Evolutionary conservation across 2,888 invertebrate genomes (phyloP).

Genomic region (Troilus luridus): DNA sequence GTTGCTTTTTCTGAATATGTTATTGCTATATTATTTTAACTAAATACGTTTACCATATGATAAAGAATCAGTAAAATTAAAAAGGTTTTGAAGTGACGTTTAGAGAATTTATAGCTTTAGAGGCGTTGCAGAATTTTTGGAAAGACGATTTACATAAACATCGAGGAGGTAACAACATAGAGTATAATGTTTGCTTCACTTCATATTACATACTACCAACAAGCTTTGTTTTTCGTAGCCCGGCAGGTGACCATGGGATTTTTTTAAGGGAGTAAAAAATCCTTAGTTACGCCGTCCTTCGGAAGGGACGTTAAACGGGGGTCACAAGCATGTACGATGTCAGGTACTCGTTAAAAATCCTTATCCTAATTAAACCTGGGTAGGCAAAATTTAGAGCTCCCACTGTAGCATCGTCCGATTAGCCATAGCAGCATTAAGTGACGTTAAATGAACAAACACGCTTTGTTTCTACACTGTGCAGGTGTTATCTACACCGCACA

Average conservation of each 20-base stretch:
- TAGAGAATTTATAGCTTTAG: not conserved
- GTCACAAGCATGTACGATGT: too few relatives aligned
- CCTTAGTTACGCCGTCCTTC: too few relatives aligned
- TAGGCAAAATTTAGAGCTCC: too few relatives aligned
- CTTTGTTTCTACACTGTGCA: too few relatives aligned
- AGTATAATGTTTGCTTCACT: not conserved
- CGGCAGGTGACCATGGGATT: not conserved
- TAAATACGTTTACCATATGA: not conserved
- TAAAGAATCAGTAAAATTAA: not conserved
- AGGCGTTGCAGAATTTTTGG: not conserved
- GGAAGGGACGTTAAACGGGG: too few relatives aligned
- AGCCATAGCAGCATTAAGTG: too few relatives aligned
- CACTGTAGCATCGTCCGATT: too few relatives aligned
- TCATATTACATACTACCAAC: not conserved
- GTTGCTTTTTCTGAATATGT: not conserved
- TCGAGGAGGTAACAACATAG: not conserved
- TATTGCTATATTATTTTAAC: not conserved
- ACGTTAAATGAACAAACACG: too few relatives aligned
- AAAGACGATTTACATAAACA: not conserved
- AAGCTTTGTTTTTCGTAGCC: not conserved
- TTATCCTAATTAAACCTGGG: too few relatives aligned
- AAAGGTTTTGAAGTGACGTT: not conserved
- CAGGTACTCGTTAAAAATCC: too few relatives aligned
- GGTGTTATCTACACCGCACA: too few relatives aligned
- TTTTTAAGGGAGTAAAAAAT: too few relatives aligned